Base-by-base conservation (phyloP, 2,888 invertebrate species). In the Dynastes tityus region DNA sequence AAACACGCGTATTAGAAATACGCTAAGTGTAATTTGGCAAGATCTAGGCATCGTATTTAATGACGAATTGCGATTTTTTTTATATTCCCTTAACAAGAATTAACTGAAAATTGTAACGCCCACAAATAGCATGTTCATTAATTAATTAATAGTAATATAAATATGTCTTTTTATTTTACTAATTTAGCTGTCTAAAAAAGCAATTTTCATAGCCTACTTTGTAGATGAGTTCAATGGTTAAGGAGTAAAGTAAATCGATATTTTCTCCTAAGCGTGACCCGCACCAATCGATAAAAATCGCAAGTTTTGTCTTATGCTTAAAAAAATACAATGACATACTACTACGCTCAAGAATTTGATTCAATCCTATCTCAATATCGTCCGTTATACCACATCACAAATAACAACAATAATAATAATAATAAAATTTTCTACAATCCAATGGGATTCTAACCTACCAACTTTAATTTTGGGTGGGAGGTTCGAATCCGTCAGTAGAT, bases 81-180 rank as follows among this genome's bases (percentile, higher is more conserved):
- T n/a, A 71, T 32, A 32, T 22, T 53, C 37, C 37, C n/a, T 13
- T 9, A n/a, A 22, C 9, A 58, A 13, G 13, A 40, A 32, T 55
- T 13, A 58, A 73, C 61, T 61, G 61, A 73, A 73, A 73, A 73
- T 73, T 45, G 2, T 16, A 73, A 73, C 73, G 61, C 73, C 73
- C 58, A 73, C 40, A 61, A 73, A 73, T 73, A 73, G 73, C 73
- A 73, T 45, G 8, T n/a, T 67, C 8, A 55, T 55, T 37, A 32
- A 27, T 29, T 32, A 64, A 32, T 32, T 32, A 45, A 45, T 45
- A 45, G 11, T 8, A 45, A 37, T 37, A 16, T 55, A 16, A 55
- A n/a, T n/a, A 55, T 55, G 53, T 55, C 53, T 4, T 53, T 55
- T 32, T 29, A 13, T 55, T 8, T 55, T 32, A 53, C 29, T 71